Conservation (phyloP, 1,140 invertebrate genomes). For the Drosophila trapezifrons region DNA sequence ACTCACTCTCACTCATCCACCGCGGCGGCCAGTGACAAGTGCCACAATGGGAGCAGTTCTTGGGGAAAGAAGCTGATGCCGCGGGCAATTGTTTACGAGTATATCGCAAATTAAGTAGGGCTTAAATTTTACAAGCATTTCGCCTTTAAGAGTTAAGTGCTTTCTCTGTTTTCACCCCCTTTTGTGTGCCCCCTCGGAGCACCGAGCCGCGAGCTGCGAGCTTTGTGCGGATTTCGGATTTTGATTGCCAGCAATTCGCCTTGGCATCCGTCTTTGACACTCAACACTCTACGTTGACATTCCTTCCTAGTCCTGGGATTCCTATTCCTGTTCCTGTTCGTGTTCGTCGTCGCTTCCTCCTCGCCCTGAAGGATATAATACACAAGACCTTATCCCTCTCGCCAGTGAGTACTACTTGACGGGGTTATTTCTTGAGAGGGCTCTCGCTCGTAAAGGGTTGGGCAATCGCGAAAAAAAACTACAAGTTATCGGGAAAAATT, state of each 20-base stretch:
- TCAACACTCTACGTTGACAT: constrained; percentile 56
- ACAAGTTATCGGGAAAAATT: too few relatives aligned
- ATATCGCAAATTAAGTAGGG: constrained; percentile 81
- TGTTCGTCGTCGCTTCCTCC: constrained; percentile 3
- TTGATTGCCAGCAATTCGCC: constrained; percentile 52
- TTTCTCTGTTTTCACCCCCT: constrained; percentile 59
- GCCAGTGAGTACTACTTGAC: neutral
- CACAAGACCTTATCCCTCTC: constrained; percentile 1
- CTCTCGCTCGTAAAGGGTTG: neutral
- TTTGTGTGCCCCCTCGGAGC: constrained; percentile 2
- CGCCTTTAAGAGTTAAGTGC: constrained; percentile 81
- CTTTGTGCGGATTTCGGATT: constrained; percentile 42
- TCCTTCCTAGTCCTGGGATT: constrained; percentile 22
- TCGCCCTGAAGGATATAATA: neutral
- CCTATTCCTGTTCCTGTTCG: constrained; percentile 15
- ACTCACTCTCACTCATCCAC: constrained; percentile 5
- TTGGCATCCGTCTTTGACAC: constrained; percentile 52
- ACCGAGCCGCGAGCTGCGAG: neutral
- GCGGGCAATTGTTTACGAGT: constrained; percentile 77
- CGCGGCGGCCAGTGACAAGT: constrained; percentile 59
- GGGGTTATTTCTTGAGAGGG: constrained; percentile 11
- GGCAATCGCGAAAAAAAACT: neutral
- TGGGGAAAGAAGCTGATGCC: constrained; percentile 21
- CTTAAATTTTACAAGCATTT: constrained; percentile 82
- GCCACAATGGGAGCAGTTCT: constrained; percentile 37